Evolutionary conservation across 2,797 vertebrate genomes (phyloP).

Genomic region (Enteromius treurensis): DNA sequence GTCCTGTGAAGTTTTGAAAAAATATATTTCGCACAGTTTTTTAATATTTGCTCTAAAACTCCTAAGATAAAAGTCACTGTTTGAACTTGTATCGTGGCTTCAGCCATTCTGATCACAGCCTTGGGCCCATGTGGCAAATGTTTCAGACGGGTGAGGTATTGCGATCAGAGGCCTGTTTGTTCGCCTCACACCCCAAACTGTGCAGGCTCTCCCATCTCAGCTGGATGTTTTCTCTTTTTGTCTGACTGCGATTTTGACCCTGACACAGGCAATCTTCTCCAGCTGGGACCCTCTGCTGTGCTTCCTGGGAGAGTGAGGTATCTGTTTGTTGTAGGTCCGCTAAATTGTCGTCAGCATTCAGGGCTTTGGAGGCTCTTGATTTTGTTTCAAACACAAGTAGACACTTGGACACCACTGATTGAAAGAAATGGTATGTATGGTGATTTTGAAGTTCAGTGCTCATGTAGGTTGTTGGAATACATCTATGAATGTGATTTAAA

Average conservation of each 20-base stretch:
- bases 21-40: background rate
- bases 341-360: constrained; percentile 24
- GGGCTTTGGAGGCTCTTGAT: background rate
- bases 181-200: constrained; percentile 39
- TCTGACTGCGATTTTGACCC: constrained; percentile 59
- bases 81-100: constrained; percentile 13
- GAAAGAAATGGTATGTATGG: background rate
- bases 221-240: constrained; percentile 52
- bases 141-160: constrained; percentile 21
- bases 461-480: background rate
- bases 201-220: constrained; percentile 61
- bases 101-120: constrained; percentile 35
- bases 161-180: constrained; percentile 9
- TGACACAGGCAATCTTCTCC: constrained; percentile 57
- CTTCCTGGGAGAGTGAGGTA: constrained; percentile 39
- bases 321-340: constrained; percentile 17
- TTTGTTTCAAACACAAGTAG: constrained; percentile 3
- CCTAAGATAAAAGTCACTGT: constrained; percentile 4
- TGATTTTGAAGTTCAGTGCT: background rate
- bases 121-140: constrained; percentile 28
- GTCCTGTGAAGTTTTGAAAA: background rate
- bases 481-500: background rate
- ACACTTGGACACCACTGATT: background rate
- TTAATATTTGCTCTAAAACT: constrained; percentile 1
- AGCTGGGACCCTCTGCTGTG: constrained; percentile 52